Base-by-base conservation (phyloP, 2,888 invertebrate genomes). In the Catonia carolina region DNA sequence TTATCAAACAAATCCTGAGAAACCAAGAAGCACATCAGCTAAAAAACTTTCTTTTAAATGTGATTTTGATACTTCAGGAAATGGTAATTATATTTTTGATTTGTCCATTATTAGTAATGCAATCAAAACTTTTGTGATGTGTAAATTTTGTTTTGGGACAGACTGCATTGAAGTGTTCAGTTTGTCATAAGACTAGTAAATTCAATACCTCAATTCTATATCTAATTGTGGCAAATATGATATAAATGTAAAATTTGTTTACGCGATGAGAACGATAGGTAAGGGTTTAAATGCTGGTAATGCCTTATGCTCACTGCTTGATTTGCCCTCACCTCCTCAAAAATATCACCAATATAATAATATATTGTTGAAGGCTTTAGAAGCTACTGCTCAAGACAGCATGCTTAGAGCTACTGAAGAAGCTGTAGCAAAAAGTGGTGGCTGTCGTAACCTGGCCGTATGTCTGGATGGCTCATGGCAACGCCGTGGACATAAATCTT, bases 321-420 rank as follows among this genome's bases (percentile, higher is more conserved):
- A 41, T 41, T 20, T 41, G 10, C 41, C 41, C 17, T 3, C n/a
- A 15, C 41, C 41, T 41, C n/a, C 41, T 7, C 41, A 41, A 15
- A 41, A 41, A 15, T 37, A 37, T 37, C 37, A 37, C 12, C 6
- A 37, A 10, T 37, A 41, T 41, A 41, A 41, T 41, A 41, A 41
- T 15, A 20, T 15, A 41, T 2, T 15, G 10, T 15, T 41, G n/a
- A 4, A 41, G 7, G 17, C 2, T 14, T 14, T 41, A 41, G 41
- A 41, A 17, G 17, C 10, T 15, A 15, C 15, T 41, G 17, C 37
- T 37, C 6, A 37, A 3, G 37, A 37, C 14, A 7, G 6, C n/a
- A 41, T 41, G 41, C n/a, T 17, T 15, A 20, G 15, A 41, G 14
- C 41, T 41, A 41, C 41, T 41, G 41, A 41, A 41, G 41, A 41